These are phyloP conservation scores for Sylvilagus floridanus DNA, from an alignment of 2,797 vertebrate species.

Conservation along the genomic window DNA sequence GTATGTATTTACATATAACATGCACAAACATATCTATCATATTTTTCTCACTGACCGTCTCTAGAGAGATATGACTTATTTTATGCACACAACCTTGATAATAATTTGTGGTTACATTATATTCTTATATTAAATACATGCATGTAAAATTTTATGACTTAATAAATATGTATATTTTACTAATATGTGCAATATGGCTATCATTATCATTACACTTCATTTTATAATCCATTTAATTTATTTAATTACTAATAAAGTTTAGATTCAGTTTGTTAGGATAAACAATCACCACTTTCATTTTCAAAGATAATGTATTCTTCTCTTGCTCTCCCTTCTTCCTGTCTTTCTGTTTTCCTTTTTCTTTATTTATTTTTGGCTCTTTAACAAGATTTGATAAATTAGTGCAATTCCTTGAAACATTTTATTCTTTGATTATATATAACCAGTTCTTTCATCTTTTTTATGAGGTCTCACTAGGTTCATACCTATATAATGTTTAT, in stretches of 20 bases:
- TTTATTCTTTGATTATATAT: not conserved
- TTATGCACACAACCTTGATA: not conserved
- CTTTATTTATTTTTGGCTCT: no score
- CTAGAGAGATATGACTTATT: not conserved
- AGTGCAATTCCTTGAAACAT: not conserved
- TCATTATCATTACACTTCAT: not conserved
- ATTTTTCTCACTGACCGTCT: not conserved
- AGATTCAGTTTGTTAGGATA: not conserved
- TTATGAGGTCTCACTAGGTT: not conserved
- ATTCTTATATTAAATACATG: not conserved
- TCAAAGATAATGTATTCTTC: not conserved
- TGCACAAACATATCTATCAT: not conserved
- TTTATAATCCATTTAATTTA: not conserved
- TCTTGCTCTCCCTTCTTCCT: not conserved
- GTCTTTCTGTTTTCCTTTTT: no score
- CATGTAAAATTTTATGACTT: not conserved
- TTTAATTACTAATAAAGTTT: not conserved
- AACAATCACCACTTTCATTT: not conserved
- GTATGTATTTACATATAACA: not conserved
- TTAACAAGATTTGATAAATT: not conserved
- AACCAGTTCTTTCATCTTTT: not conserved
- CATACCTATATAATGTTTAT: not conserved
- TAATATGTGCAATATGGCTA: not conserved
- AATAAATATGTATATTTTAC: not conserved
- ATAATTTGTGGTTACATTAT: not conserved